Evolutionary conservation across 2,888 invertebrate genomes (phyloP).

Genomic region (Heliconius ethilla): DNA sequence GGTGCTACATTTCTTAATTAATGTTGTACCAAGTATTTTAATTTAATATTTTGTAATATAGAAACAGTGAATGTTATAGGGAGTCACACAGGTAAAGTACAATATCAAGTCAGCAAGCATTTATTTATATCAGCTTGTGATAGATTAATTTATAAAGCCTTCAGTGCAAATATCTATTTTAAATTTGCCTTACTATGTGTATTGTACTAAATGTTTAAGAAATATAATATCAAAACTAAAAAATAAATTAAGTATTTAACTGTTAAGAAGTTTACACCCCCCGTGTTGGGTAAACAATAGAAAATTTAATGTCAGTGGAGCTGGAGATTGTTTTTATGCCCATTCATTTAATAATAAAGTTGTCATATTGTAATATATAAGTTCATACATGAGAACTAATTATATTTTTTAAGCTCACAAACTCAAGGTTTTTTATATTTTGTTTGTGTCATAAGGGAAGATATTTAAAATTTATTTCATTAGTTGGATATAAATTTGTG

Average conservation of each 20-base stretch:
- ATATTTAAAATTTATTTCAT: conserved; percentile 6
- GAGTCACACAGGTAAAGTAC: conserved; percentile 18
- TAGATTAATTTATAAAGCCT: conserved; percentile 22
- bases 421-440: not conserved
- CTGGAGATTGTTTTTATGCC: not conserved
- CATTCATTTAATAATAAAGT: conserved; percentile 5
- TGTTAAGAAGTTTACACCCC: conserved; percentile 27
- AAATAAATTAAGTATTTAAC: conserved; percentile 28
- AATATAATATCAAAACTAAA: conserved; percentile 27
- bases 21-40: conserved; percentile 33
- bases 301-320: conserved; percentile 17
- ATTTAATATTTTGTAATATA: conserved; percentile 20
- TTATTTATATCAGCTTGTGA: conserved; percentile 9
- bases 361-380: not conserved
- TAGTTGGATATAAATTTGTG: conserved; percentile 6
- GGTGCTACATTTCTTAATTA: conserved; percentile 46
- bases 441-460: not conserved
- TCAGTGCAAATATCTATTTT: conserved; percentile 34
- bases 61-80: conserved; percentile 5
- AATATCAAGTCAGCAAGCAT: conserved; percentile 10
- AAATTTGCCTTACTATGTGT: conserved; percentile 38
- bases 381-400: conserved; percentile 7
- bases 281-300: conserved; percentile 3
- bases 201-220: conserved; percentile 26
- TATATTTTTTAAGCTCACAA: conserved; percentile 14